Evolutionary conservation across 2,888 invertebrate species (phyloP).

Genomic region (Diarsia dahlii): DNA sequence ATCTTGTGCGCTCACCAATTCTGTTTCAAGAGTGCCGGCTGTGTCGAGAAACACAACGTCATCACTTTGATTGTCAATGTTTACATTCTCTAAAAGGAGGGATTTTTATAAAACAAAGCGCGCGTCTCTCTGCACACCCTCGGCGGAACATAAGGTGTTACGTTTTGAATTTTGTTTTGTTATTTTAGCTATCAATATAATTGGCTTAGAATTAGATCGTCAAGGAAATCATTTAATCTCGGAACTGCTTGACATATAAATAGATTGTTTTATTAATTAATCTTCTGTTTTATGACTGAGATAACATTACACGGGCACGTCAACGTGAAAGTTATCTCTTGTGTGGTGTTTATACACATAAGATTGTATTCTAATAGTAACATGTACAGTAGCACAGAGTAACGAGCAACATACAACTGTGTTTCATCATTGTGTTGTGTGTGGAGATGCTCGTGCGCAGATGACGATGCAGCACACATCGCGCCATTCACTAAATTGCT

Average conservation of each 20-base stretch:
- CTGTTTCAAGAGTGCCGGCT: no score
- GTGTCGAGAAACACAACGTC: neutral
- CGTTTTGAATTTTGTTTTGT: neutral
- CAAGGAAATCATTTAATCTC: neutral
- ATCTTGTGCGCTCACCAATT: neutral
- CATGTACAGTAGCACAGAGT: neutral
- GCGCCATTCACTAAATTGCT: constrained; percentile 40
- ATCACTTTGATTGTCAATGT: neutral
- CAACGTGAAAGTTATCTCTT: constrained; percentile 30
- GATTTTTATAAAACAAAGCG: neutral
- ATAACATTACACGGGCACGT: constrained; percentile 14
- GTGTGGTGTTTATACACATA: neutral
- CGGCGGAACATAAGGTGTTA: no score
- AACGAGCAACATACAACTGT: neutral
- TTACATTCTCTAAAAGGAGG: neutral
- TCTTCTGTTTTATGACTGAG: constrained; percentile 19
- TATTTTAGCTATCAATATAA: neutral
- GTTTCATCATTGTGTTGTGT: no score
- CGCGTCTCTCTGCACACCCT: no score
- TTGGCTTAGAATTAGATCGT: neutral
- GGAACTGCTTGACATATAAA: neutral
- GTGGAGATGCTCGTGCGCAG: neutral
- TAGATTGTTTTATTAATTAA: constrained; percentile 1
- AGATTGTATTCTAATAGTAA: neutral
- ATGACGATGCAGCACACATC: constrained; percentile 17